Base-by-base conservation (phyloP, 2,113 vertebrate species). In the Syngnathus floridae region DNA sequence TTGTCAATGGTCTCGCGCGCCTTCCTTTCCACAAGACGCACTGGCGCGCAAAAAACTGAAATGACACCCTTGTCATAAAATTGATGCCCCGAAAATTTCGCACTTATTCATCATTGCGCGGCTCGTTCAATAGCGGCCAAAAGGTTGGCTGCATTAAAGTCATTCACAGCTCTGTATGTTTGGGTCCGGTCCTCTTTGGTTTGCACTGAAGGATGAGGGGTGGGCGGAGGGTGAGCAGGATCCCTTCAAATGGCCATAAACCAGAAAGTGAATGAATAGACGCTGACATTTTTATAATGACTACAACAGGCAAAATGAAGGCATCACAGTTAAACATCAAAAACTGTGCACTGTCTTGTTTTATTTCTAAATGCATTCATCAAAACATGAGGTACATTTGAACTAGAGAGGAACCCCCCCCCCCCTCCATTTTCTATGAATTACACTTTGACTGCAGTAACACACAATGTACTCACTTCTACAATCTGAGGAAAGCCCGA, bases 261-360 rank as follows among this genome's bases (percentile, higher is more conserved):
- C 48, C 71, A 56, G 71, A 19, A 67, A 59, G 66, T 73, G 68
- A 62, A 51, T 55, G 74, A 79, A 87, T 82, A 17, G 79, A 82
- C 75, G 70, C 71, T 82, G 74, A 71, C 74, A 62, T 82, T 75
- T 84, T 81, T 69, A 78, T 73, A 79, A 85, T 79, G 75, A 83
- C 67, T 78, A 60, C 80, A 82, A 77, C 78, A 84, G 77, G 56
- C 66, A 66, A 60, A 58, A 79, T 85, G 83, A 80, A 6, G 77
- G 57, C 54, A 67, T 69, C 74, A 70, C 31, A 71, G 56, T 75
- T 82, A 31, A 31, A 31, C 26, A 31, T 31, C 2, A 31, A 75
- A 57, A 70, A 75, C 56, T 67, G 45, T 40, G 59, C 17, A 40
- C 67, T 41, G 51, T 69, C 70, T 67, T 65, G 65, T 82, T 76